Percentiles rank a stretch among this genome's conserved stretches.
phyloP scores from a whole-genome alignment of 2,888 invertebrate species.

The Stegophylla sp. region DNA sequence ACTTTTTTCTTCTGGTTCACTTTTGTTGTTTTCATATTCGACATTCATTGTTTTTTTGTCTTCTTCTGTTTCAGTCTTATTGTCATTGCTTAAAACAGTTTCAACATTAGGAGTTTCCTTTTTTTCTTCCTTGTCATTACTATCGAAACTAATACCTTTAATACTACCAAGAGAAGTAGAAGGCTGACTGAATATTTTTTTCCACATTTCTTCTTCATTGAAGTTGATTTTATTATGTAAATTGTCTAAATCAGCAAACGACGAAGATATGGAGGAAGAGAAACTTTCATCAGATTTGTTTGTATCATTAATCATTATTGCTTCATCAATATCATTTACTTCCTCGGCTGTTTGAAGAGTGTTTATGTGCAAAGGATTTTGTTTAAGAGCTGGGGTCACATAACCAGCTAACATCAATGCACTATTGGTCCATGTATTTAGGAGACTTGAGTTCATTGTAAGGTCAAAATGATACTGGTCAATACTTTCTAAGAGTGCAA shows the following conservation, averaged over 20 bases:
- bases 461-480: constrained; percentile 74
- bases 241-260: constrained; percentile 28
- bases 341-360: constrained; percentile 14
- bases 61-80: neutral
- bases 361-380: constrained; percentile 65
- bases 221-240: neutral
- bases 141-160: constrained; percentile 25
- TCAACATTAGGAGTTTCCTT: neutral
- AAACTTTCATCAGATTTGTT: constrained; percentile 45
- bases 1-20: constrained; percentile 14
- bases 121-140: constrained; percentile 20
- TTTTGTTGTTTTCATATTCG: neutral
- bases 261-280: constrained; percentile 31
- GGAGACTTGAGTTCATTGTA: constrained; percentile 82
- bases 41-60: neutral
- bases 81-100: neutral
- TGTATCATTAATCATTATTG: constrained; percentile 46
- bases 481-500: constrained; percentile 77
- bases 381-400: constrained; percentile 81
- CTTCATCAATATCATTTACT: neutral
- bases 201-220: constrained; percentile 33
- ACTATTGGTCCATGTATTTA: constrained; percentile 88
- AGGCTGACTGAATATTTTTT: constrained; percentile 36
- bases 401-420: constrained; percentile 84
- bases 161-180: constrained; percentile 64